Base-by-base conservation (phyloP, 2,797 vertebrate species). In the Crenuchus spilurus region DNA sequence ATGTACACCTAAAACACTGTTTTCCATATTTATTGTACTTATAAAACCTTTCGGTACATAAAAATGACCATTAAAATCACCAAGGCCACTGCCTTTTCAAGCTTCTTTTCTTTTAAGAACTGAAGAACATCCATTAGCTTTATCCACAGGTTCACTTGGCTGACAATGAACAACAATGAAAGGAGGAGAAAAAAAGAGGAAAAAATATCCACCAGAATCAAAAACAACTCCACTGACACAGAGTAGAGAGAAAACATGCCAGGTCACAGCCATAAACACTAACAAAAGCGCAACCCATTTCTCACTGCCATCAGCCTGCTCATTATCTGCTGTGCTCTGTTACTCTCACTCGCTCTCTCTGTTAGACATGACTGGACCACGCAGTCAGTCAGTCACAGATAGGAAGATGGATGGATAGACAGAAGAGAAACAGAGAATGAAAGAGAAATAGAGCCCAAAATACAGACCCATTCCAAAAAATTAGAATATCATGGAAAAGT, bases 201-300 rank as follows among this genome's bases (percentile, higher is more conserved):
- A 14, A 30, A 37, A 62, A 3, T 24, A 6, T 62, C 58, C 37
- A 62, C 39, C 37, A 26, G 16, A 44, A 55, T 33, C 37, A 16
- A 51, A 22, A 68, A 57, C 28, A 24, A 13, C 16, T 30, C 48
- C 37, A 30, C 42, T 64, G 33, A 63, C 26, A 42, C 33, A n/a
- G 20, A 57, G 37, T 30, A 13, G 22, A 51, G 16, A 16, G 20
- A 63, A 74, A 71, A 54, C 51, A 54, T 79, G 83, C 39, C 30
- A 33, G 54, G 78, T 82, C 86, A 63, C 75, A 72, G 74, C 48
- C 79, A 80, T 83, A 87, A 89, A 89, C 48, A 80, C 78, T 85
- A 85, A 82, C 83, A 87, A 86, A 87, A 86, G 88, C 57, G 79
- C 75, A 84, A 83, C 37, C 0, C 70, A 83, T 83, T 79, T 39